Percentiles rank a stretch among this genome's conserved stretches.
Conservation (phyloP, 2,888 invertebrate species). For the Yponomeuta malinellus region DNA sequence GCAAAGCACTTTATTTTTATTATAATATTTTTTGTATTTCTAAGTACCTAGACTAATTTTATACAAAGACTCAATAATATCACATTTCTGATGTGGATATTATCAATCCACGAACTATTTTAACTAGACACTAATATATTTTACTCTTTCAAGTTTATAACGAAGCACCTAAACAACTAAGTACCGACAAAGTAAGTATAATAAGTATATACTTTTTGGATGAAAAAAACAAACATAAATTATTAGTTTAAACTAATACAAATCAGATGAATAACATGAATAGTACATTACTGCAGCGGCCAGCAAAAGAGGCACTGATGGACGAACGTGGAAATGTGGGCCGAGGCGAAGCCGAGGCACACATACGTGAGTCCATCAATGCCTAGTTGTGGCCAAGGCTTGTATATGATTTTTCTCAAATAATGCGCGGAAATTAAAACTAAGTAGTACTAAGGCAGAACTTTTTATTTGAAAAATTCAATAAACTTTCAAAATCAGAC, state of each 20-base stretch:
- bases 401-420: no score
- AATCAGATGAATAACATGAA: no score
- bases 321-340: no score
- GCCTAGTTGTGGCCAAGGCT: no score
- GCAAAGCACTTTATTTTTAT: constrained; percentile 52
- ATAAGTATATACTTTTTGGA: not conserved
- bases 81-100: constrained; percentile 84
- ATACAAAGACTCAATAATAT: constrained; percentile 79
- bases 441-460: no score
- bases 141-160: constrained; percentile 27
- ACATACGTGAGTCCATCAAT: no score
- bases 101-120: constrained; percentile 70
- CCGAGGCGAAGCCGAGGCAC: no score
- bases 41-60: constrained; percentile 44
- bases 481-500: no score
- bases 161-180: constrained; percentile 40
- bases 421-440: no score
- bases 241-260: constrained; percentile 19
- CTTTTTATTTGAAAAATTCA: no score
- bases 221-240: not conserved
- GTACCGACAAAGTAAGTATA: constrained; percentile 39
- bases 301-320: no score
- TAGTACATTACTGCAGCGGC: no score
- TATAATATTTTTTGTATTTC: constrained; percentile 38
- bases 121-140: constrained; percentile 35